A percentile compares a stretch with the other conserved stretches of the same genome.
Evolutionary conservation across 2,797 vertebrate species (phyloP).

Genomic region (Pagetopsis macropterus): DNA sequence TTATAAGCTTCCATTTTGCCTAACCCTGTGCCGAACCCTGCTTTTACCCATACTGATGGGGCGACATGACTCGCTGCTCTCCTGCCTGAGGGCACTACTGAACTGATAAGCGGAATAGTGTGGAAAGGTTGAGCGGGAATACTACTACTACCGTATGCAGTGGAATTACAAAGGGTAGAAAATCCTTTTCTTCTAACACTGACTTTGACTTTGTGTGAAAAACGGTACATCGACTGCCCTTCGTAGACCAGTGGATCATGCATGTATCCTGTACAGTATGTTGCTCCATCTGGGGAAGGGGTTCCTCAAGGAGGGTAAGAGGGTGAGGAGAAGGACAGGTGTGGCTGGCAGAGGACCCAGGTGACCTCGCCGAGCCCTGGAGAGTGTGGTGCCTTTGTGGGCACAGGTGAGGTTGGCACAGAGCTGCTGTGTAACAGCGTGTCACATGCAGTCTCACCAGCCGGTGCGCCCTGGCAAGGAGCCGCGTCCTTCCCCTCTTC

Average conservation of each 20-base stretch:
- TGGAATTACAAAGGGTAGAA: conserved; percentile 32
- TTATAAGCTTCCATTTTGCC: conserved; percentile 72
- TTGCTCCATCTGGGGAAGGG: conserved; percentile 44
- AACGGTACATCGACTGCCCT: conserved; percentile 22
- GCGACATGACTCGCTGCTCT: conserved; percentile 44
- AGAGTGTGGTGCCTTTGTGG: conserved; percentile 63
- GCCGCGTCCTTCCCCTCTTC: conserved; percentile 73
- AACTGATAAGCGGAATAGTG: conserved; percentile 41
- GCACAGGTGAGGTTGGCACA: conserved; percentile 76
- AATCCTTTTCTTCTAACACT: conserved; percentile 26
- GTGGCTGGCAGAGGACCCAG: conserved; percentile 62
- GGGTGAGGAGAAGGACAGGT: conserved; percentile 64
- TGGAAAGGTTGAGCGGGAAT: conserved; percentile 27
- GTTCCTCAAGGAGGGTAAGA: conserved; percentile 37
- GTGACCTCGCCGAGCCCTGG: conserved; percentile 68
- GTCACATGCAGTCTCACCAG: conserved; percentile 72
- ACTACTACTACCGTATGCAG: conserved; percentile 23
- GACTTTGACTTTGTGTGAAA: conserved; percentile 41
- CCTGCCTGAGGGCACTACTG: conserved; percentile 45
- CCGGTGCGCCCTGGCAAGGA: conserved; percentile 72
- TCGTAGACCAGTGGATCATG: conserved; percentile 11
- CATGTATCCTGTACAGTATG: conserved; percentile 37
- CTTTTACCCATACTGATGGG: conserved; percentile 55
- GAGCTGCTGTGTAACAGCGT: conserved; percentile 64
- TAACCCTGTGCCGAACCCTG: conserved; percentile 53